phyloP scores from a whole-genome alignment of 1,140 invertebrate genomes.

The Danaus plexippus region DNA sequence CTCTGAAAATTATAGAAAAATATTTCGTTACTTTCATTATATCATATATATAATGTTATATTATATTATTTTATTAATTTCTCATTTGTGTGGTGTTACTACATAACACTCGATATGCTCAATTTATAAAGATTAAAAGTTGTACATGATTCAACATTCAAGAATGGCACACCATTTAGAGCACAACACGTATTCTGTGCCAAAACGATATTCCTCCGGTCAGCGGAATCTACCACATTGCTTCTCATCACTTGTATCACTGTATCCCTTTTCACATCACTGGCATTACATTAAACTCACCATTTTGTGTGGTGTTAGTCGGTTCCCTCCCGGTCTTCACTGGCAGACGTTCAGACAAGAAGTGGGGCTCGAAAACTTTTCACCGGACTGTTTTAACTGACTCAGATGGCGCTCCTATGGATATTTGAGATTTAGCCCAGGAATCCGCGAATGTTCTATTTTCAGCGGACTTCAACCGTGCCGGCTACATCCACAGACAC shows the following conservation, averaged over 20 bases:
- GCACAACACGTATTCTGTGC: constrained; percentile 46
- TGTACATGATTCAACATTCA: background rate
- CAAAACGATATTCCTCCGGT: constrained; percentile 46
- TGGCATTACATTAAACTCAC: constrained; percentile 72
- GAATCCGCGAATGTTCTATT: constrained; percentile 72
- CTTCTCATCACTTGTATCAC: constrained; percentile 51
- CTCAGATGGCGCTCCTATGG: constrained; percentile 78
- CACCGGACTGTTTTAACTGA: constrained; percentile 80
- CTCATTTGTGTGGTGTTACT: constrained; percentile 28
- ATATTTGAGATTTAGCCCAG: constrained; percentile 74
- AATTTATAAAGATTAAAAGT: too few species aligned
- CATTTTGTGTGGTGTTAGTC: constrained; percentile 74
- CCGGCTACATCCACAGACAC: constrained; percentile 37
- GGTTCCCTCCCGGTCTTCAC: constrained; percentile 75
- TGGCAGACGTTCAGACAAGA: constrained; percentile 80
- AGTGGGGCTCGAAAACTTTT: constrained; percentile 78
- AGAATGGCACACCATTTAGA: constrained; percentile 35
- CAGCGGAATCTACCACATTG: constrained; percentile 49
- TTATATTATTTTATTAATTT: constrained; percentile 37
- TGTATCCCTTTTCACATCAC: constrained; percentile 64
- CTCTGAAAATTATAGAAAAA: constrained; percentile 75
- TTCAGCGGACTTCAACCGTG: constrained; percentile 60
- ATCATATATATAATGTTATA: constrained; percentile 30
- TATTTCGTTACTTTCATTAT: constrained; percentile 54
- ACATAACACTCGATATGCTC: constrained; percentile 16